Percentiles rank a stretch among this genome's conserved stretches.
These are phyloP conservation scores for Ischnura elegans DNA, from an alignment of 2,888 invertebrate species.

Conservation along the genomic window DNA sequence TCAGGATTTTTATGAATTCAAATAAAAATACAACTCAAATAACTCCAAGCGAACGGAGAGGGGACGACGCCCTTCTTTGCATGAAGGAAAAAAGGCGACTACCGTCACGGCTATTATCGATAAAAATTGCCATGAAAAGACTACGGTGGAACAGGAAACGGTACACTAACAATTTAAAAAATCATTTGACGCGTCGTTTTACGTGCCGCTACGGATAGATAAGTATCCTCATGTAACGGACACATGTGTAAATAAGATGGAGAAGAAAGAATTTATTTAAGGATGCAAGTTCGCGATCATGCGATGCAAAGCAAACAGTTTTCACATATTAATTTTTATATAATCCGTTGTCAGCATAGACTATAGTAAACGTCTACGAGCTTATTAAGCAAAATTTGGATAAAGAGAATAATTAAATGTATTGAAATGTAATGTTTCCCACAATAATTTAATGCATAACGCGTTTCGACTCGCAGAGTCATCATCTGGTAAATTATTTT, in stretches of 20 bases:
- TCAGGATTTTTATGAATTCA: neutral
- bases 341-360: too few relatives aligned
- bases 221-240: neutral
- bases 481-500: too few relatives aligned
- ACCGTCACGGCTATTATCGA: neutral
- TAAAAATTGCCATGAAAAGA: neutral
- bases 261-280: neutral
- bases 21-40: neutral
- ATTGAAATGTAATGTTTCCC: too few relatives aligned
- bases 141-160: neutral
- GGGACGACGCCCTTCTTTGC: neutral
- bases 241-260: neutral
- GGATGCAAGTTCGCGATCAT: too few relatives aligned
- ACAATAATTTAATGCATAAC: too few relatives aligned
- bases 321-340: too few relatives aligned
- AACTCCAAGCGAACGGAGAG: neutral
- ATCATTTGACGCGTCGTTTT: neutral
- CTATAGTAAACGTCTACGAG: too few relatives aligned
- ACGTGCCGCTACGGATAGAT: neutral
- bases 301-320: too few relatives aligned
- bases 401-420: too few relatives aligned
- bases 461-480: too few relatives aligned
- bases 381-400: too few relatives aligned
- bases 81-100: neutral
- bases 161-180: neutral